Percentiles rank a stretch among this genome's conserved stretches.
Evolutionary conservation across 2,113 vertebrate genomes (phyloP).

Genomic region (Hydrolagus affinis): DNA sequence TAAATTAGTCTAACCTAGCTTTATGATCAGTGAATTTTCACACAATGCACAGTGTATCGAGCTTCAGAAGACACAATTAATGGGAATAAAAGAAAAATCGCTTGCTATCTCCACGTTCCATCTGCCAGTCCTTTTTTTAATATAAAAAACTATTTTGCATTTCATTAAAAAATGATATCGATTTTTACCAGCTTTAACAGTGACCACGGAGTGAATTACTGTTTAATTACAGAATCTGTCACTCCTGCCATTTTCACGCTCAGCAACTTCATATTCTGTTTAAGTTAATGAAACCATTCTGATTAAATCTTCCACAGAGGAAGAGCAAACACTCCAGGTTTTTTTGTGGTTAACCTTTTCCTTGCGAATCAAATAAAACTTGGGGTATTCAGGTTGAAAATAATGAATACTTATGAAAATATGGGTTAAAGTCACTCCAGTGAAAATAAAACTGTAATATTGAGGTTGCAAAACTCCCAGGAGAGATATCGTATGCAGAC

Average conservation of each 20-base stretch:
- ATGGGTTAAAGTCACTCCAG: not conserved
- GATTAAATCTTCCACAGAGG: not conserved
- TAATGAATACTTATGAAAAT: not conserved
- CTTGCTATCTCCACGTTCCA: constrained; percentile 10
- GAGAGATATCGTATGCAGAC: not conserved
- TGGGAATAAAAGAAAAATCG: constrained; percentile 8
- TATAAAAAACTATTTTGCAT: constrained; percentile 9
- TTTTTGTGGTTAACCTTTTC: not conserved
- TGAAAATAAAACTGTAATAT: not conserved
- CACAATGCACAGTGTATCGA: not conserved
- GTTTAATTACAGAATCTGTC: constrained; percentile 12
- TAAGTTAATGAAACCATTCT: not conserved
- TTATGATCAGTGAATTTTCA: constrained; percentile 6
- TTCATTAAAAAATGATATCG: constrained; percentile 23
- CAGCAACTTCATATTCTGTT: not conserved
- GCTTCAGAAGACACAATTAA: not conserved
- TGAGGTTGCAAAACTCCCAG: not conserved
- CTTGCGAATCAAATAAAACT: not conserved
- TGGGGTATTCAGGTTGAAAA: not conserved
- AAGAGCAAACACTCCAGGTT: not conserved
- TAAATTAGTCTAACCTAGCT: not conserved
- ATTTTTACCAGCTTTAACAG: not conserved
- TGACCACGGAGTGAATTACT: constrained; percentile 10
- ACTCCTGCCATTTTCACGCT: not conserved
- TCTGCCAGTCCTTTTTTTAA: not conserved